phyloP scores from a whole-genome alignment of 2,888 invertebrate species.

The Eueremaeus valkanovi region DNA sequence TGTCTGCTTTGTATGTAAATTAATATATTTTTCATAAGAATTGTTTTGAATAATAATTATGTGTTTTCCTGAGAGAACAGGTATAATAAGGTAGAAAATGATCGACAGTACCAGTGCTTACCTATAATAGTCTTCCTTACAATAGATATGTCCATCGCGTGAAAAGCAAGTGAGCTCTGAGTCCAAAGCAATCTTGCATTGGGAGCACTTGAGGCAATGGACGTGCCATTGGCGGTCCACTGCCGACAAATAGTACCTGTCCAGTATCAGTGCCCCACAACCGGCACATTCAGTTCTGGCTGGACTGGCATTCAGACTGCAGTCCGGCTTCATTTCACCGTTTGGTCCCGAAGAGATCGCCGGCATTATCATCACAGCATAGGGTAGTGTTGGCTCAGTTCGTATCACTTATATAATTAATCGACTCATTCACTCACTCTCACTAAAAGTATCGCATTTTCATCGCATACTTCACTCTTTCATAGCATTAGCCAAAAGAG shows the following conservation, averaged over 20 bases:
- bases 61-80: not conserved
- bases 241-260: conserved; percentile 84
- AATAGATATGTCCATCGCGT: conserved; percentile 86
- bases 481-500: not conserved
- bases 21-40: too few species aligned
- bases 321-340: conserved; percentile 27
- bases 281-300: conserved; percentile 68
- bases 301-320: conserved; percentile 13
- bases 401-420: not conserved
- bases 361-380: conserved; percentile 39
- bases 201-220: conserved; percentile 81
- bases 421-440: not conserved
- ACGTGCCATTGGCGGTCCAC: conserved; percentile 91
- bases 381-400: not conserved
- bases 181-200: conserved; percentile 82
- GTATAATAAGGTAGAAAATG: not conserved
- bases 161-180: conserved; percentile 87
- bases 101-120: conserved; percentile 57
- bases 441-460: not conserved
- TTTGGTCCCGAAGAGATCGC: conserved; percentile 36
- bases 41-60: not conserved
- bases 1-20: not conserved
- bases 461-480: not conserved
- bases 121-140: conserved; percentile 95
- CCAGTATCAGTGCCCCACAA: conserved; percentile 77